phyloP scores from a whole-genome alignment of 2,888 invertebrate genomes.

The Dugesia japonica region DNA sequence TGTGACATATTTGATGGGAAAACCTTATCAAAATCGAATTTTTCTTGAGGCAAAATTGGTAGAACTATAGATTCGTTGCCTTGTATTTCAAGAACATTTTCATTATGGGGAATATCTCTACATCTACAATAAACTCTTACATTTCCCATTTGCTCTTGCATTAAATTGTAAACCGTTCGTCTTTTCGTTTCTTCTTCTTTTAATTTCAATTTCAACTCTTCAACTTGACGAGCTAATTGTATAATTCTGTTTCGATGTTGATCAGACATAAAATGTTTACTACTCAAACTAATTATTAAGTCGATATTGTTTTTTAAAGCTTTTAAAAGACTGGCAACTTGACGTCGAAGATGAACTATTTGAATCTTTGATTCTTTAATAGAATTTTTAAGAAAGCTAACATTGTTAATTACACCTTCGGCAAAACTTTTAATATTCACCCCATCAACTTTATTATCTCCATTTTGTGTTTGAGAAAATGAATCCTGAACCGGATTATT shows the following conservation, averaged over 20 bases:
- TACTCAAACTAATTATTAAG: constrained; percentile 1
- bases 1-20: constrained; percentile 8
- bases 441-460: not conserved
- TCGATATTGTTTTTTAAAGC: not conserved
- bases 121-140: constrained; percentile 25
- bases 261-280: constrained; percentile 6
- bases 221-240: not conserved
- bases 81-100: not conserved
- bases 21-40: not conserved
- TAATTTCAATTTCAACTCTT: not conserved
- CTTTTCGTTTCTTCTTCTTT: constrained; percentile 11
- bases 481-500: not conserved
- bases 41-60: constrained; percentile 3
- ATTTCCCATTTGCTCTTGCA: constrained; percentile 25
- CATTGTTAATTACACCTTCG: not conserved
- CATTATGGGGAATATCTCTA: constrained; percentile 1
- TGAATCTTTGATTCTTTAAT: not conserved
- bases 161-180: not conserved
- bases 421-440: not conserved
- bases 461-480: not conserved
- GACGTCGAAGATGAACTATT: not conserved
- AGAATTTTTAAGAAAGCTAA: not conserved
- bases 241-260: not conserved
- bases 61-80: not conserved
- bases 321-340: not conserved